Evolutionary conservation across 2,797 vertebrate genomes (phyloP).

Genomic region (Xenentodon cancila): DNA sequence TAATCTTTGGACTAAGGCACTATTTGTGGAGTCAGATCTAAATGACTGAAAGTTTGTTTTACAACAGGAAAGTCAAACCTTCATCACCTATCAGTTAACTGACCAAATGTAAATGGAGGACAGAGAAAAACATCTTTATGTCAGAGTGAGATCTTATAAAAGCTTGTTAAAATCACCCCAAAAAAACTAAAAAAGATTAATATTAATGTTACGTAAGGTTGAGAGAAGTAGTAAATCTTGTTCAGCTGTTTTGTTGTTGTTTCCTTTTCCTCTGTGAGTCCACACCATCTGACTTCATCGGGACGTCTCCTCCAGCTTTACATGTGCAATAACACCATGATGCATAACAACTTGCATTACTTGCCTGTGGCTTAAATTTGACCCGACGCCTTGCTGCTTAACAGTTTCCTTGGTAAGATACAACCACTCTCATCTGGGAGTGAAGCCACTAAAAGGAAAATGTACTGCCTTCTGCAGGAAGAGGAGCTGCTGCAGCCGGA

Average conservation of each 20-base stretch:
- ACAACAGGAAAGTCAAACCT: constrained; percentile 22
- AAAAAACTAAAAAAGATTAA: too few species aligned
- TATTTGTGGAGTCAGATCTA: constrained; percentile 52
- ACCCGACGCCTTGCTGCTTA: constrained; percentile 33
- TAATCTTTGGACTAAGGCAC: constrained; percentile 50
- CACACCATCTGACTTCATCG: constrained; percentile 7
- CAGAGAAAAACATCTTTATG: too few species aligned
- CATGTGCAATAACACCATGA: constrained; percentile 18
- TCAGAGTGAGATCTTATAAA: too few species aligned
- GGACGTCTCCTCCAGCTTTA: constrained; percentile 6
- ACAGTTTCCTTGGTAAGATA: constrained; percentile 27
- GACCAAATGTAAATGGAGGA: too few species aligned
- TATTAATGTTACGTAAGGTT: too few species aligned
- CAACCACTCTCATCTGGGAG: constrained; percentile 6
- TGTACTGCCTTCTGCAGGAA: constrained; percentile 39
- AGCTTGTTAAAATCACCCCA: too few species aligned
- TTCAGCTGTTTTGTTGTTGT: neutral
- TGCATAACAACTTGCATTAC: constrained; percentile 32
- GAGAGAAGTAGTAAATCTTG: neutral
- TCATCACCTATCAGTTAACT: too few species aligned
- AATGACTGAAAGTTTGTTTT: constrained; percentile 29
- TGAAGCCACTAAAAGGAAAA: constrained; percentile 33
- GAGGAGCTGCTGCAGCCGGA: constrained; percentile 31
- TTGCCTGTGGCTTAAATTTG: constrained; percentile 35
- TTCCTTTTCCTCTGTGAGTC: neutral